phyloP scores from a whole-genome alignment of 2,888 invertebrate genomes.

The Sarcophaga rosellei region DNA sequence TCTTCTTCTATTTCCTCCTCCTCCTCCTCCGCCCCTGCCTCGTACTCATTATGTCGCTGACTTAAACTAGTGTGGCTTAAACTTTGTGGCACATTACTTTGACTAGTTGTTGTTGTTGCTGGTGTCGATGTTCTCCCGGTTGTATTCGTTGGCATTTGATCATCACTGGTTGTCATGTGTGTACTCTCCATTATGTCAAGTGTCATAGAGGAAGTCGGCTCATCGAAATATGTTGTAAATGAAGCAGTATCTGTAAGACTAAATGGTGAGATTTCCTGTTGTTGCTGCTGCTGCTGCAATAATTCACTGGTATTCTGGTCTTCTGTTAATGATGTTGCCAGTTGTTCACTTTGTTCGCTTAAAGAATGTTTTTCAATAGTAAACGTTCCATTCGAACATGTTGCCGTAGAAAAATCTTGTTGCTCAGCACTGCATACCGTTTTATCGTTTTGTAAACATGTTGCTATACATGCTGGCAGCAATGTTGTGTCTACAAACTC shows the following conservation, averaged over 20 bases:
- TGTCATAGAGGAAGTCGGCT: slow-evolving; percentile 77
- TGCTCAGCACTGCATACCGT: neutral
- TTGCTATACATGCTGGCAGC: slow-evolving; percentile 61
- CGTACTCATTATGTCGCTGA: slow-evolving; percentile 34
- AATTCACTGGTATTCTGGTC: slow-evolving; percentile 64
- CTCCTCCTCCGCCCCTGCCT: slow-evolving; percentile 70
- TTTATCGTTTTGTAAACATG: slow-evolving; percentile 22
- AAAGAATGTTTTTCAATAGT: slow-evolving; percentile 70
- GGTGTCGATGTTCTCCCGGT: slow-evolving; percentile 53
- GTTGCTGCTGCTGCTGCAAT: slow-evolving; percentile 72
- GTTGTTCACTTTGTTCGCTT: slow-evolving; percentile 67
- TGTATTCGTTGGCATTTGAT: slow-evolving; percentile 65
- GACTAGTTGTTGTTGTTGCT: slow-evolving; percentile 69
- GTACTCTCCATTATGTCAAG: slow-evolving; percentile 76
- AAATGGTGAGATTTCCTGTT: slow-evolving; percentile 72
- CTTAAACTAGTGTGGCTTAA: slow-evolving; percentile 60
- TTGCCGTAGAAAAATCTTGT: slow-evolving; percentile 41
- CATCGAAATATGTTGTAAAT: slow-evolving; percentile 74
- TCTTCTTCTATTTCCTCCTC: slow-evolving; percentile 80
- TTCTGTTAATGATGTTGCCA: slow-evolving; percentile 50
- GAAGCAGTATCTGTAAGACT: slow-evolving; percentile 72
- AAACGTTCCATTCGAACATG: slow-evolving; percentile 73
- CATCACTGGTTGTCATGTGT: slow-evolving; percentile 63
- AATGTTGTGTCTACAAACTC: slow-evolving; percentile 74
- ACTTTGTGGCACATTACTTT: slow-evolving; percentile 74